Evolutionary conservation across 2,888 invertebrate species (phyloP).

Genomic region (Agrotis exclamationis): DNA sequence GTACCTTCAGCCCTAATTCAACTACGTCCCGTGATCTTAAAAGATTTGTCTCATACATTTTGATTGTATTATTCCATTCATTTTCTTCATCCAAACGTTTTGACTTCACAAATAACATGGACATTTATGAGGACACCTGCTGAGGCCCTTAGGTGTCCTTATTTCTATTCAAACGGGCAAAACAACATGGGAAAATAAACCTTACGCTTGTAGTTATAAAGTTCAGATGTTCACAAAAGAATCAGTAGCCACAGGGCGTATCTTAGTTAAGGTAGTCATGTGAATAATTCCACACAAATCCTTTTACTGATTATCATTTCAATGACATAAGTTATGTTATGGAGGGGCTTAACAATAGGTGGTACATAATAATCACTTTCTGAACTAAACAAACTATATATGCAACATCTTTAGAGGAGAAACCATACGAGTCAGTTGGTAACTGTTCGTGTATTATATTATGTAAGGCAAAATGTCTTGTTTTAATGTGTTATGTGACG

Average conservation of each 20-base stretch:
- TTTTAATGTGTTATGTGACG: conserved; percentile 25
- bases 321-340: conserved; percentile 88
- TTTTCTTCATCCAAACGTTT: conserved; percentile 64
- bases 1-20: conserved; percentile 13
- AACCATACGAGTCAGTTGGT: conserved; percentile 30
- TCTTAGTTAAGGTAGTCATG: conserved; percentile 87
- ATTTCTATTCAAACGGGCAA: conserved; percentile 72
- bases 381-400: conserved; percentile 53
- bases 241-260: conserved; percentile 89
- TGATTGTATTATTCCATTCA: conserved; percentile 56
- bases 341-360: conserved; percentile 80
- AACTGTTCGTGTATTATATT: conserved; percentile 29
- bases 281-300: conserved; percentile 89
- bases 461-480: conserved; percentile 30
- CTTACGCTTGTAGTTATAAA: conserved; percentile 46
- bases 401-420: conserved; percentile 48
- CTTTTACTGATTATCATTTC: conserved; percentile 90
- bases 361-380: conserved; percentile 66
- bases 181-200: conserved; percentile 54
- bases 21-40: conserved; percentile 42
- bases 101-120: conserved; percentile 78
- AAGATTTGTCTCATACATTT: conserved; percentile 57
- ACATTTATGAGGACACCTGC: conserved; percentile 86
- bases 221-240: conserved; percentile 64
- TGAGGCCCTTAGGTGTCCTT: conserved; percentile 87